phyloP scores from a whole-genome alignment of 2,797 vertebrate genomes.

The Etheostoma perlongum region DNA sequence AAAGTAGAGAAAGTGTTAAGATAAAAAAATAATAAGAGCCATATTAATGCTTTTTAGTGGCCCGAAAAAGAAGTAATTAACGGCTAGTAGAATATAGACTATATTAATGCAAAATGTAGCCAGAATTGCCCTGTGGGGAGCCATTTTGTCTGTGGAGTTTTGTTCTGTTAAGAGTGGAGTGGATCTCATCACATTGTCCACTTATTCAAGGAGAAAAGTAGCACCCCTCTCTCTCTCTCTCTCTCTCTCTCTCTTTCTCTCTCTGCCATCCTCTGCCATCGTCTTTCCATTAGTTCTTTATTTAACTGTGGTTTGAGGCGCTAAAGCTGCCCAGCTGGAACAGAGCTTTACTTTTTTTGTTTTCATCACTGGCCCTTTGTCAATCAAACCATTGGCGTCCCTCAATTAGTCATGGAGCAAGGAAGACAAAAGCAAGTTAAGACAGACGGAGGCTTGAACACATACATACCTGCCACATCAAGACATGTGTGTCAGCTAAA shows the following conservation, averaged over 20 bases:
- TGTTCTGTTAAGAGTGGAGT: constrained; percentile 16
- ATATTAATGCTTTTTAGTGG: constrained; percentile 15
- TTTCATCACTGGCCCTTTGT: neutral
- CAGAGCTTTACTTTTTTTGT: constrained; percentile 2
- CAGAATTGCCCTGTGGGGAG: constrained; percentile 31
- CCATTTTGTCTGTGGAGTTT: constrained; percentile 22
- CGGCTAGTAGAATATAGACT: constrained; percentile 20
- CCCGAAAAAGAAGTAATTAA: constrained; percentile 29
- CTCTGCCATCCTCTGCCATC: neutral
- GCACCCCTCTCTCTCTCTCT: neutral
- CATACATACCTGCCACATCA: neutral
- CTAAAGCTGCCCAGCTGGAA: constrained; percentile 4
- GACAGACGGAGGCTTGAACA: neutral
- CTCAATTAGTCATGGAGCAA: constrained; percentile 4
- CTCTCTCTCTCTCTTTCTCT: neutral
- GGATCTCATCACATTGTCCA: constrained; percentile 3
- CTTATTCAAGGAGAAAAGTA: neutral
- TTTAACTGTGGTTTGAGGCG: neutral
- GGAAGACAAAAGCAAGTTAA: constrained; percentile 1
- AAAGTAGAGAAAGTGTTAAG: constrained; percentile 11
- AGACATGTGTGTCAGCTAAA: neutral
- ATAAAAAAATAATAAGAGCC: constrained; percentile 16
- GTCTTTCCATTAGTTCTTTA: neutral
- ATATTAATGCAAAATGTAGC: constrained; percentile 28
- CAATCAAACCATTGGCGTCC: neutral